Base-by-base conservation (phyloP, 2,888 invertebrate species). In the Therioaphis trifolii region DNA sequence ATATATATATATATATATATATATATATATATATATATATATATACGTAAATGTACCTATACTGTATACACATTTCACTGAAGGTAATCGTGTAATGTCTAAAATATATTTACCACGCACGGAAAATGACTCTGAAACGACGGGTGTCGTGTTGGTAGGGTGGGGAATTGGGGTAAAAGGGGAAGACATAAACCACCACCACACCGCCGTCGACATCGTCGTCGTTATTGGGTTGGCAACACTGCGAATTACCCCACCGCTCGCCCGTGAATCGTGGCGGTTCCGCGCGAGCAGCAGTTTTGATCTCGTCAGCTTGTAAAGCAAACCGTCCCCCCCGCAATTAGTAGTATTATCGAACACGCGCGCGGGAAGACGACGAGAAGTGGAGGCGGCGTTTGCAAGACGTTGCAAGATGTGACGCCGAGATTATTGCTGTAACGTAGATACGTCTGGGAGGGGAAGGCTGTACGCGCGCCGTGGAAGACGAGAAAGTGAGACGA, bases 321-420 rank as follows among this genome's bases (percentile, higher is more conserved):
- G 82, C 74, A 74, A 82, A 74, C 74, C 80, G 35, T 21, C 63
- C 46, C 40, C 27, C 78, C 74, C 82, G 74, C 82, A 82, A 82
- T 82, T 66, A 74, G 82, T 74, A 82, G 72, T 82, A 82, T 82
- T 82, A 82, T 82, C 82, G 82, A 82, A 82, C 72, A 82, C 61
- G 82, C 52, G 35, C 29, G 61, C 24, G 82, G n/a, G 21, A 21
- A 3, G 21, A 24, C 18, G 27, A n/a, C 35, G 35, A 27, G 18
- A 4, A 4, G 61, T 9, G 46, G 78, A 18, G 55, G 43, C 29
- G 79, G 58, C 61, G 63, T 49, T 61, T 46, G 72, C 82, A 82
- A 82, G 82, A 82, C 72, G 82, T 72, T 72, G 72, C 82, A 74
- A 80, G 80, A 80, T 80, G 80, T 80, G 80, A 80, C 72, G 72